Evolutionary conservation across 2,113 vertebrate species (phyloP).

Genomic region (Campylorhamphus procurvoides): DNA sequence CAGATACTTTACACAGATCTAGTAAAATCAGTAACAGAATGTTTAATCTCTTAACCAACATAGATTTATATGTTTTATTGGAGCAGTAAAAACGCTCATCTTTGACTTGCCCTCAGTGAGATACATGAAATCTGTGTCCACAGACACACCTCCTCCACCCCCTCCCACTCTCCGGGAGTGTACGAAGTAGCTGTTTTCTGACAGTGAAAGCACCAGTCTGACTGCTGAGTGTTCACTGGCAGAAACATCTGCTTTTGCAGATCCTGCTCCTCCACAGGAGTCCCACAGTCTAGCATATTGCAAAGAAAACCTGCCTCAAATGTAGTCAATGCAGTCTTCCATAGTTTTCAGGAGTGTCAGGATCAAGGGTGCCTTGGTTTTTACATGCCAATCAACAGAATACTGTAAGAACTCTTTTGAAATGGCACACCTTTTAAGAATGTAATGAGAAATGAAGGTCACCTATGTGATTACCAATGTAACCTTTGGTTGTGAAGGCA

Average conservation of each 20-base stretch:
- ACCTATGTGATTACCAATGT: neutral
- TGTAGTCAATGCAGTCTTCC: neutral
- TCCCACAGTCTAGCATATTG: neutral
- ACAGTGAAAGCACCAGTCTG: neutral
- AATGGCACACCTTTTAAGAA: neutral
- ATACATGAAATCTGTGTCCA: neutral
- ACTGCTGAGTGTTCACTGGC: fast-evolving
- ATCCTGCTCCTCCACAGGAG: neutral
- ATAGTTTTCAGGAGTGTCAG: neutral
- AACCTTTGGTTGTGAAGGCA: neutral
- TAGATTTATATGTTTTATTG: neutral
- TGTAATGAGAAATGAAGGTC: neutral
- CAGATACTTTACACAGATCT: neutral
- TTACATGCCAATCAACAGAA: neutral
- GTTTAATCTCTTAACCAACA: neutral
- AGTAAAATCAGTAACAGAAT: neutral
- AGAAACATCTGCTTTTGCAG: neutral
- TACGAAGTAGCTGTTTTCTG: neutral
- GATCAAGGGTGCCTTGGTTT: neutral
- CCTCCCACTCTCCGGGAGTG: neutral
- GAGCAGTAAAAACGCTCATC: neutral
- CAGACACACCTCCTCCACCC: neutral
- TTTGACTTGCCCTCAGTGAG: neutral
- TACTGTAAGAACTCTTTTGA: neutral
- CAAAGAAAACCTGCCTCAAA: neutral